phyloP scores from a whole-genome alignment of 1,140 invertebrate species.

The Neodiprion virginianus region DNA sequence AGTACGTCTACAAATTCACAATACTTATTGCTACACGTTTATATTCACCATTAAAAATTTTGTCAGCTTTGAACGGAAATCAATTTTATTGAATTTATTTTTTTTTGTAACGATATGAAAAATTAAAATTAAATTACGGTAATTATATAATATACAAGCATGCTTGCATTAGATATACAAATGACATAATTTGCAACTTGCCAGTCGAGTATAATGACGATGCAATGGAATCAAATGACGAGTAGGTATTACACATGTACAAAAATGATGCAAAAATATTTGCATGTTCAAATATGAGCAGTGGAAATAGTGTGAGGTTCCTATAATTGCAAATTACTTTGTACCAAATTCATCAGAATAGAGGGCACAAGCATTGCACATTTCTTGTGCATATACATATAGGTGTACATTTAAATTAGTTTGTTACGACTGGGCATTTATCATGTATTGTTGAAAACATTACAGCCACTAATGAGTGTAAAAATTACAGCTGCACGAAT shows the following conservation, averaged over 20 bases:
- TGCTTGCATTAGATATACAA: no score
- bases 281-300: background rate
- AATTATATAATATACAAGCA: background rate
- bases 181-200: no score
- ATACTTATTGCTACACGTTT: no score
- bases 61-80: background rate
- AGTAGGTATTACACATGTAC: background rate
- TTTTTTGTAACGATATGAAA: background rate
- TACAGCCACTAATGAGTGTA: background rate
- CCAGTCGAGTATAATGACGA: no score
- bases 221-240: background rate
- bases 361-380: background rate
- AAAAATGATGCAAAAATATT: constrained; percentile 12
- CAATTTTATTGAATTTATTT: background rate
- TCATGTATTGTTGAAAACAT: background rate
- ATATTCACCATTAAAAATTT: no score
- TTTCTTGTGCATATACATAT: background rate
- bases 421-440: background rate
- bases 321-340: background rate
- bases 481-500: background rate
- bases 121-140: constrained; percentile 6
- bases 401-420: background rate
- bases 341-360: background rate
- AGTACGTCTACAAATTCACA: no score
- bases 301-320: background rate